phyloP scores from a whole-genome alignment of 2,113 vertebrate species.

The Heptranchias perlo region DNA sequence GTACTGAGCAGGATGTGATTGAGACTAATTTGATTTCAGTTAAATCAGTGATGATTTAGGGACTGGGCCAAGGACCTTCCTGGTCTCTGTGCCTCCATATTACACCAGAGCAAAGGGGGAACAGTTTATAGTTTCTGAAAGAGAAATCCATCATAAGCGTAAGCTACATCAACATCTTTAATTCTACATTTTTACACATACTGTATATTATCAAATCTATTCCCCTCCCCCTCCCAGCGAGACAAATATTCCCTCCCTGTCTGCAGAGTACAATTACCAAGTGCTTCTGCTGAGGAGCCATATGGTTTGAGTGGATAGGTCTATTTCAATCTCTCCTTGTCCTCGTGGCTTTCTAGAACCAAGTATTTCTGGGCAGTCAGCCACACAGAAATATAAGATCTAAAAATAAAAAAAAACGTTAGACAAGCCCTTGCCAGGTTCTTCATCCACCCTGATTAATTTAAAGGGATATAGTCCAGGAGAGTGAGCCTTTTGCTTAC shows the following conservation, averaged over 20 bases:
- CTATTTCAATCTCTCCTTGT: constrained; percentile 28
- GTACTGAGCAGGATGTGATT: neutral
- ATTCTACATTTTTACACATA: neutral
- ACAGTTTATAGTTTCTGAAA: neutral
- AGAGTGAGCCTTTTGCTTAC: neutral
- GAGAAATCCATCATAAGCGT: neutral
- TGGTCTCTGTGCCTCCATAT: neutral
- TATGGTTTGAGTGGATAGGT: neutral
- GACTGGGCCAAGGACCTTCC: neutral
- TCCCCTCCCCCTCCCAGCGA: neutral
- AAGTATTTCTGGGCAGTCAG: neutral
- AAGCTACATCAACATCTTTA: neutral
- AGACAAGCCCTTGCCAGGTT: neutral
- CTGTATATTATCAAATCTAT: neutral
- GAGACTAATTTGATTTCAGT: neutral
- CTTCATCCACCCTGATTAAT: neutral
- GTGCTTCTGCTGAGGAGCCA: neutral
- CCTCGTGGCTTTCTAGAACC: neutral
- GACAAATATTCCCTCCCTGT: neutral
- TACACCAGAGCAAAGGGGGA: neutral
- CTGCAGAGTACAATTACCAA: neutral
- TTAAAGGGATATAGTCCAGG: neutral
- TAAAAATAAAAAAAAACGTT: constrained; percentile 16
- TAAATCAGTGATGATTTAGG: neutral
- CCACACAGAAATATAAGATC: neutral